Evolutionary conservation across 2,113 vertebrate species (phyloP).

Genomic region (Protobothrops mucrosquamatus): DNA sequence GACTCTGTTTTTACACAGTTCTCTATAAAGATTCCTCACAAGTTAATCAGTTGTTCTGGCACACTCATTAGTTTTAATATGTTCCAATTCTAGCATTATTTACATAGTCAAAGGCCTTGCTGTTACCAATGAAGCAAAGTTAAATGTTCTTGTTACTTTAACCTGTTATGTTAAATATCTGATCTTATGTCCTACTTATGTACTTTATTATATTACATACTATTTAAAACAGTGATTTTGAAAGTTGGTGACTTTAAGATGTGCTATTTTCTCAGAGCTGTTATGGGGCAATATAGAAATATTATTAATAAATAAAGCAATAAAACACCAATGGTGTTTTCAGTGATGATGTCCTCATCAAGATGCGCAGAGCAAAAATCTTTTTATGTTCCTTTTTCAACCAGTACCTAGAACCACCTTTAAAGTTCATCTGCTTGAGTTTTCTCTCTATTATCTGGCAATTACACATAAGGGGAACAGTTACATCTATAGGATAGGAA

Average conservation of each 20-base stretch:
- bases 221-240: not conserved
- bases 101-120: not conserved
- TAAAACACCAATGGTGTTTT: not conserved
- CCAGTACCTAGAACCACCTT: not conserved
- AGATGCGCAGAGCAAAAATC: not conserved
- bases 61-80: not conserved
- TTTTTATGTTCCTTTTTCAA: not conserved
- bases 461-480: not conserved
- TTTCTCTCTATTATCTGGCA: not conserved
- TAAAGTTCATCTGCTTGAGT: not conserved
- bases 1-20: not conserved
- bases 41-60: not conserved
- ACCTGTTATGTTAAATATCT: not conserved
- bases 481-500: not conserved
- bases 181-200: not conserved
- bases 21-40: not conserved
- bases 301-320: not conserved
- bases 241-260: not conserved
- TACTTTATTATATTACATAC: not conserved
- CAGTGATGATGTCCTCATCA: not conserved
- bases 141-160: not conserved
- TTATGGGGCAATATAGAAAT: not conserved
- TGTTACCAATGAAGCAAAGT: not conserved
- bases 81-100: not conserved
- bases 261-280: not conserved